Conservation (phyloP, 2,113 vertebrate species). For the Ursus arctos region DNA sequence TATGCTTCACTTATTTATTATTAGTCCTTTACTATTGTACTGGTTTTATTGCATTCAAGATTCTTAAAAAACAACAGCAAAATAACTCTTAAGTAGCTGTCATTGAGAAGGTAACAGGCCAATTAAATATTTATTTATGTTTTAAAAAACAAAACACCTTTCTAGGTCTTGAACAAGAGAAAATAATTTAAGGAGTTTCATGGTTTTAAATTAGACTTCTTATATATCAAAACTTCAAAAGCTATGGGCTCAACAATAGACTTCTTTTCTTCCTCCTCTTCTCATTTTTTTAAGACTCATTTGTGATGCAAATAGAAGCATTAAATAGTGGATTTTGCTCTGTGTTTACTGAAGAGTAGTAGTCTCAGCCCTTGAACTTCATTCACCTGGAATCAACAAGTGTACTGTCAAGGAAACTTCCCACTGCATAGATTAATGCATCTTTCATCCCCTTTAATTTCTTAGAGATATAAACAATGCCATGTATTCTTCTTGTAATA, state of each 20-base stretch:
- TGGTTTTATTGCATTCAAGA: constrained; percentile 46
- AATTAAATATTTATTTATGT: constrained; percentile 51
- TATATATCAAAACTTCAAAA: constrained; percentile 28
- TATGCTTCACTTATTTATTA: constrained; percentile 5
- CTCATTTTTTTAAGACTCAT: not conserved
- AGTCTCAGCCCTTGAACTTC: not conserved
- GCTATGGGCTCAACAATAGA: not conserved
- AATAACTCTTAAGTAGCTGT: not conserved
- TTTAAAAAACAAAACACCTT: constrained; percentile 6
- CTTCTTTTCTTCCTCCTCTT: not conserved
- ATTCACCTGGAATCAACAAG: not conserved
- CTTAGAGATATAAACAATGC: not conserved
- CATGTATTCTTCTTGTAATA: constrained; percentile 22
- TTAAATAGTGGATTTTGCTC: not conserved
- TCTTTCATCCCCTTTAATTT: constrained; percentile 47
- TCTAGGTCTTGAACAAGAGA: not conserved
- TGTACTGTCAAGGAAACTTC: not conserved
- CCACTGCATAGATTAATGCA: not conserved
- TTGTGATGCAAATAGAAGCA: not conserved
- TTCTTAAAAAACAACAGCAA: not conserved
- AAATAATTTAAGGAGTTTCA: constrained; percentile 15
- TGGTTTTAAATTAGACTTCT: not conserved
- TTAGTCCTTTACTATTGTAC: constrained; percentile 9
- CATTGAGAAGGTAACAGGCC: not conserved
- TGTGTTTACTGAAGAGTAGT: not conserved